Percentiles rank a stretch among this genome's conserved stretches.
phyloP scores from a whole-genome alignment of 2,888 invertebrate genomes.

The Andrena haemorrhoa region DNA sequence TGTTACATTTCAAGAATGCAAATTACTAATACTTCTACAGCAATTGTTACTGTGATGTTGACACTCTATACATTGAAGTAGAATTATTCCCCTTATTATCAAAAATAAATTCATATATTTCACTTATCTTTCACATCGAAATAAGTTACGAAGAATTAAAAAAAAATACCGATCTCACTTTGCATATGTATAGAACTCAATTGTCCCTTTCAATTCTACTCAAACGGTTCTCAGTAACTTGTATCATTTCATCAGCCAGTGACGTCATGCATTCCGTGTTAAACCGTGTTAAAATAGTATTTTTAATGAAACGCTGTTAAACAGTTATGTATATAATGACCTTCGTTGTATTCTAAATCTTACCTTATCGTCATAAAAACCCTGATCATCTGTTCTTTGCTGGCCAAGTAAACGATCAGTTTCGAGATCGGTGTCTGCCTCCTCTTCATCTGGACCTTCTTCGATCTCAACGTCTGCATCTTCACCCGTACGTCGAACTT shows the following conservation, averaged over 20 bases:
- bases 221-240: conserved; percentile 4
- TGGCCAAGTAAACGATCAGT: conserved; percentile 98
- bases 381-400: conserved; percentile 96
- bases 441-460: conserved; percentile 86
- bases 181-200: neutral
- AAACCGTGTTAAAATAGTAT: conserved; percentile 7
- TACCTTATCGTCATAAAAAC: conserved; percentile 96
- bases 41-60: neutral
- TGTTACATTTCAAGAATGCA: neutral
- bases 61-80: too few species aligned
- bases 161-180: conserved; percentile 1
- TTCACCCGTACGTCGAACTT: conserved; percentile 79
- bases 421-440: conserved; percentile 98
- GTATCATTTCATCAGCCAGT: conserved; percentile 6
- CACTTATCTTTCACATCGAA: neutral
- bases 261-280: conserved; percentile 9
- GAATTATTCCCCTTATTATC: neutral
- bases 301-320: conserved; percentile 1
- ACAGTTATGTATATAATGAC: neutral
- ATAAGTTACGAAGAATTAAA: neutral
- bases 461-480: conserved; percentile 83
- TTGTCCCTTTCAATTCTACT: neutral
- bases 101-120: conserved; percentile 2
- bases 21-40: neutral
- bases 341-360: conserved; percentile 10